Evolutionary conservation across 2,888 invertebrate species (phyloP).

Genomic region (Chrysodeixis includens): DNA sequence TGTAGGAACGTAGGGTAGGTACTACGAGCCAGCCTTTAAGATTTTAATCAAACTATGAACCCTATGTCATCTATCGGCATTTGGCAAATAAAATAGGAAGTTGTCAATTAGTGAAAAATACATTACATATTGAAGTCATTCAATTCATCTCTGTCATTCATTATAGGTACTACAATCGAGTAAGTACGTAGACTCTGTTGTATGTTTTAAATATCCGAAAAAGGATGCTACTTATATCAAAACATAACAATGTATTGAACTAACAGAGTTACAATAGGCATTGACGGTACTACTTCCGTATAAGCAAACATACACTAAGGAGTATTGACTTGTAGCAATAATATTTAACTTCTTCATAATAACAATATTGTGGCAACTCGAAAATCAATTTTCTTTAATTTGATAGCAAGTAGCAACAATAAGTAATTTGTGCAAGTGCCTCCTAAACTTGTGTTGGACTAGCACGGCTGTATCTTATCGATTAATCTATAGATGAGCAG

Average conservation of each 20-base stretch:
- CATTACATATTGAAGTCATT: background rate
- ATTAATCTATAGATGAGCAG: conserved; percentile 47
- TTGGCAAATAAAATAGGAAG: background rate
- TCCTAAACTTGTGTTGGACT: conserved; percentile 13
- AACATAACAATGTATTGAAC: background rate
- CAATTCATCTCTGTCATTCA: background rate
- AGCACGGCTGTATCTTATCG: conserved; percentile 37
- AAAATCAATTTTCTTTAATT: background rate
- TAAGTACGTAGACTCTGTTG: no score
- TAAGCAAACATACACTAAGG: background rate
- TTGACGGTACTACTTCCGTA: background rate
- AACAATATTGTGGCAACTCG: no score
- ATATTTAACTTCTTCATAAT: no score
- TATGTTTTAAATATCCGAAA: background rate
- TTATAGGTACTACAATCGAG: background rate
- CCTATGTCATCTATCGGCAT: background rate
- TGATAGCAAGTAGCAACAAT: background rate
- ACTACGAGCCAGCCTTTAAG: no score
- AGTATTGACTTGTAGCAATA: background rate
- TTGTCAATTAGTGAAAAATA: background rate
- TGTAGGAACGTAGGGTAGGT: no score
- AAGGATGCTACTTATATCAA: background rate
- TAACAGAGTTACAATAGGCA: background rate
- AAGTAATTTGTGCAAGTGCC: background rate
- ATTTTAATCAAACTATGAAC: no score